phyloP scores from a whole-genome alignment of 1,140 invertebrate genomes.

The Cotesia chilonis region DNA sequence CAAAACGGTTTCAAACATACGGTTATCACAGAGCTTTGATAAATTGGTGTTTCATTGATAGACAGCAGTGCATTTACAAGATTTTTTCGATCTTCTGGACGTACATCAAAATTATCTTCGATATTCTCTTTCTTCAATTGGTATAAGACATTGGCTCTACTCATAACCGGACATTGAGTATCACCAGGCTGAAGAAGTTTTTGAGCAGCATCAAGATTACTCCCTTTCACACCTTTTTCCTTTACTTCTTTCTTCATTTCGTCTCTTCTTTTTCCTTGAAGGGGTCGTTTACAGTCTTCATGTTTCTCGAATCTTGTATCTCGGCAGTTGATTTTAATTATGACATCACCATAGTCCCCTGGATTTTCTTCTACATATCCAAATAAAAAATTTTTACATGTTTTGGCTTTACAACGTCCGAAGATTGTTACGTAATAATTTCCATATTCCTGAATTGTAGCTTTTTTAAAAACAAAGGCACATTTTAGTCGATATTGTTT shows the following conservation, averaged over 20 bases:
- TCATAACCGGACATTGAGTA: background rate
- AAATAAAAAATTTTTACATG: background rate
- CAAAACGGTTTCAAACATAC: background rate
- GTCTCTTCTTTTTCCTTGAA: background rate
- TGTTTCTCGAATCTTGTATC: background rate
- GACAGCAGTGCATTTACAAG: background rate
- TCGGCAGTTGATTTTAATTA: background rate
- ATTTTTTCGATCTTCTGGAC: background rate
- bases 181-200: background rate
- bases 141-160: background rate
- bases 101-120: background rate
- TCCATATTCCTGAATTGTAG: background rate
- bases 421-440: background rate
- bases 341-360: background rate
- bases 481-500: background rate
- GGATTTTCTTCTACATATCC: background rate
- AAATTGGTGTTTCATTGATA: background rate
- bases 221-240: background rate
- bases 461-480: background rate
- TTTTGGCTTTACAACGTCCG: background rate
- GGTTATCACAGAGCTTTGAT: background rate
- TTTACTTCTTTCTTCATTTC: background rate
- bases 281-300: background rate
- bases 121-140: constrained; percentile 5
- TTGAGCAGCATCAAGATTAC: background rate